A percentile compares a stretch with the other conserved stretches of the same genome.
Conservation (phyloP, 2,888 invertebrate genomes). For the Drosophila silvestris region DNA sequence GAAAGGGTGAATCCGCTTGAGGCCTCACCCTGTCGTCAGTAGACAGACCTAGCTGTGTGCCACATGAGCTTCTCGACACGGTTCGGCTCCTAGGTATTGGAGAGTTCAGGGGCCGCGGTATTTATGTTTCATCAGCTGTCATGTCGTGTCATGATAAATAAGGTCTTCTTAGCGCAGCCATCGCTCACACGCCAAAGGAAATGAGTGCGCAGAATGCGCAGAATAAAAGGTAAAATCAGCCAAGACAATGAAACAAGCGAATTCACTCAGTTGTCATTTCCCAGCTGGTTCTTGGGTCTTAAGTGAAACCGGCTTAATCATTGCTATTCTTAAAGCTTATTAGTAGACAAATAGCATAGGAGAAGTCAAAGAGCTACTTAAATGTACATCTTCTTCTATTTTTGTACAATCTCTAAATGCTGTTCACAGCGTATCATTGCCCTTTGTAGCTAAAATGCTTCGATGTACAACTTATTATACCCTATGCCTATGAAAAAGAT, state of each 20-base stretch:
- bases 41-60: slow-evolving; percentile 16
- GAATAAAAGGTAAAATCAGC: slow-evolving; percentile 18
- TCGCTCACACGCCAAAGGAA: slow-evolving; percentile 51
- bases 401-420: neutral
- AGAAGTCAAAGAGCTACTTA: slow-evolving; percentile 4
- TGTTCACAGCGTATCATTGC: neutral
- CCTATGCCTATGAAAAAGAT: neutral
- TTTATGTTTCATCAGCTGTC: slow-evolving; percentile 71
- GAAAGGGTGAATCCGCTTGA: slow-evolving; percentile 19
- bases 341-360: neutral
- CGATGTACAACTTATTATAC: neutral
- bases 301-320: slow-evolving; percentile 20
- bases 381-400: neutral
- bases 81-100: neutral
- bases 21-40: slow-evolving; percentile 3
- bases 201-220: slow-evolving; percentile 66
- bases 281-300: slow-evolving; percentile 1
- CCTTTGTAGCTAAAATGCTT: neutral
- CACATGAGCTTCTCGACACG: slow-evolving; percentile 6
- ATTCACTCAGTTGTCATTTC: slow-evolving; percentile 22
- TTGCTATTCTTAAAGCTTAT: slow-evolving; percentile 9
- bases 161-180: slow-evolving; percentile 68
- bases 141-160: slow-evolving; percentile 72
- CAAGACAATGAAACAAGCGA: slow-evolving; percentile 7
- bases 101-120: slow-evolving; percentile 51